Percentiles rank a stretch among this genome's conserved stretches.
phyloP scores from a whole-genome alignment of 1,140 invertebrate species.

The Aphelinus certus region DNA sequence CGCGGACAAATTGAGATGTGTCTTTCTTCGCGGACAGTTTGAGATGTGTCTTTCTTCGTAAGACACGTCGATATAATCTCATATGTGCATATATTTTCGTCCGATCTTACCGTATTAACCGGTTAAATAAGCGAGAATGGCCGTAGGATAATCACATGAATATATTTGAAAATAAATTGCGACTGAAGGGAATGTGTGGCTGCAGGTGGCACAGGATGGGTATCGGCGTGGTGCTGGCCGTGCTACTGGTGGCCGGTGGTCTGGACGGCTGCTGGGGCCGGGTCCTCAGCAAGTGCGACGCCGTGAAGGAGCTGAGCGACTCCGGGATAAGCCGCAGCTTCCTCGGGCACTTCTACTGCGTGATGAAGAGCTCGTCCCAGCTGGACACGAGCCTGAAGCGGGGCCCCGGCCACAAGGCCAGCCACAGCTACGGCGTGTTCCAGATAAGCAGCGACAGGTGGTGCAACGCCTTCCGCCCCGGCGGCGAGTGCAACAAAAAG shows the following conservation, averaged over 20 bases:
- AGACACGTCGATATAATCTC: no score
- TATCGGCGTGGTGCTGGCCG: neutral
- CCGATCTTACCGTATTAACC: no score
- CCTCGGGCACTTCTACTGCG: constrained; percentile 71
- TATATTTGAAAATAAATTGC: no score
- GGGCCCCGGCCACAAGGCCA: constrained; percentile 72
- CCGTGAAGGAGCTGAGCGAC: constrained; percentile 47
- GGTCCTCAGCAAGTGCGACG: constrained; percentile 53
- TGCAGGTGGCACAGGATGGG: no score
- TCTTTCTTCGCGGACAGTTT: no score
- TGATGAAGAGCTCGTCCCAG: constrained; percentile 75
- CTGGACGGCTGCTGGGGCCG: constrained; percentile 41
- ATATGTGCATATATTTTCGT: no score
- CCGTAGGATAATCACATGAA: no score
- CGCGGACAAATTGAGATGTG: no score
- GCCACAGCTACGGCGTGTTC: constrained; percentile 75
- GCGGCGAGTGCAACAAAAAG: constrained; percentile 76
- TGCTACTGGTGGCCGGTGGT: neutral
- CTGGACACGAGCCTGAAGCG: constrained; percentile 72
- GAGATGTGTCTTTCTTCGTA: no score
- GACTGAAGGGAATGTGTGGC: no score
- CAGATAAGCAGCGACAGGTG: constrained; percentile 74
- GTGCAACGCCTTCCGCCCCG: constrained; percentile 72
- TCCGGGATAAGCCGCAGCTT: constrained; percentile 51
- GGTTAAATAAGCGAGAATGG: no score